Percentiles rank a stretch among this genome's conserved stretches.
Evolutionary conservation across 2,888 invertebrate species (phyloP).

Genomic region (Orthosia gracilis): DNA sequence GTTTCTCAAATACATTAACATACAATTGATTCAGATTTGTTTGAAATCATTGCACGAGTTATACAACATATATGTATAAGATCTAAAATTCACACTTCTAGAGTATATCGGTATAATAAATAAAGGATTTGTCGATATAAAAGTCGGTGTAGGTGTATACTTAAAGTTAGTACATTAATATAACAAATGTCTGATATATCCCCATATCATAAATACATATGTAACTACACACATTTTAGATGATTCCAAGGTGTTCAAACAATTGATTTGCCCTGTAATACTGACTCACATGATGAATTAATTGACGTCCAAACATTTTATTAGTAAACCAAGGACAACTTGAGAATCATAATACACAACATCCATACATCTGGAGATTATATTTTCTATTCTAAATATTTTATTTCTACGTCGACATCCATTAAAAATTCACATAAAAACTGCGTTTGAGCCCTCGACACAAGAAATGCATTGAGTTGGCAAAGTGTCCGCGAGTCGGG

Average conservation of each 20-base stretch:
- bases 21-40: constrained; percentile 32
- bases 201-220: constrained; percentile 45
- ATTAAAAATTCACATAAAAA: constrained; percentile 88
- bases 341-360: constrained; percentile 76
- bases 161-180: constrained; percentile 54
- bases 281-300: constrained; percentile 85
- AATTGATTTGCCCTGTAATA: constrained; percentile 87
- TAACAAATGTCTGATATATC: constrained; percentile 58
- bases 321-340: constrained; percentile 68
- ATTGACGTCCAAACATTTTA: constrained; percentile 80
- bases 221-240: constrained; percentile 20
- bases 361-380: constrained; percentile 77
- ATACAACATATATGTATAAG: constrained; percentile 48
- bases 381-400: constrained; percentile 72
- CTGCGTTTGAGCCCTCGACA: constrained; percentile 88
- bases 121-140: constrained; percentile 58
- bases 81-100: constrained; percentile 59
- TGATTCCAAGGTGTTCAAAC: constrained; percentile 59
- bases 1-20: constrained; percentile 50
- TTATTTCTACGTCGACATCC: constrained; percentile 77
- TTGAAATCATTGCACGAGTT: constrained; percentile 51
- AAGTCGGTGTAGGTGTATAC: constrained; percentile 40
- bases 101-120: constrained; percentile 59
- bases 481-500: constrained; percentile 63
- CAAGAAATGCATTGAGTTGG: constrained; percentile 83